Percentiles rank a stretch among this genome's conserved stretches.
Evolutionary conservation across 2,888 invertebrate species (phyloP).

Genomic region (Baronia brevicornis): DNA sequence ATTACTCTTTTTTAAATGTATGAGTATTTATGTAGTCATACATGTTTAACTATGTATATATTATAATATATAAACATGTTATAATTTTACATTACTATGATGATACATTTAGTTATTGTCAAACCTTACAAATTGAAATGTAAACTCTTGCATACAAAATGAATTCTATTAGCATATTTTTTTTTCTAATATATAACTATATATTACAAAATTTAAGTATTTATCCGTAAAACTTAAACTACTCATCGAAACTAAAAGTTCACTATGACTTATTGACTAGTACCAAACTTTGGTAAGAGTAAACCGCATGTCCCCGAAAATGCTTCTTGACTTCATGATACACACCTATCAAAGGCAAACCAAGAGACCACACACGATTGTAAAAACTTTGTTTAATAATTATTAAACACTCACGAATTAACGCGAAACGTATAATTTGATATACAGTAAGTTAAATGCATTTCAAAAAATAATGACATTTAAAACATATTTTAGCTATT

Average conservation of each 20-base stretch:
- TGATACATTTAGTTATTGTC: constrained; percentile 23
- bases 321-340: too few relatives aligned
- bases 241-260: constrained; percentile 19
- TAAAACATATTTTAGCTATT: too few relatives aligned
- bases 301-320: too few relatives aligned
- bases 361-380: too few relatives aligned
- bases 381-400: too few relatives aligned
- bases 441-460: too few relatives aligned
- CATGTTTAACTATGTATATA: background rate
- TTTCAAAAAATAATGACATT: too few relatives aligned
- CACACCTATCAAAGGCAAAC: too few relatives aligned
- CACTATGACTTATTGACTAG: constrained; percentile 12
- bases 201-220: constrained; percentile 14
- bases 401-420: too few relatives aligned
- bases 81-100: constrained; percentile 4
- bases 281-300: constrained; percentile 15
- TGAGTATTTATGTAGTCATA: too few relatives aligned
- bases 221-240: constrained; percentile 21
- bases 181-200: constrained; percentile 1
- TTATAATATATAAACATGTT: background rate
- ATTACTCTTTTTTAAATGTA: too few relatives aligned
- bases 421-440: too few relatives aligned
- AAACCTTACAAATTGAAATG: constrained; percentile 14
- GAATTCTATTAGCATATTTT: constrained; percentile 3
- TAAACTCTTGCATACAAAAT: constrained; percentile 12